Percentiles rank a stretch among this genome's conserved stretches.
Evolutionary conservation across 2,113 vertebrate genomes (phyloP).

Genomic region (Galemys pyrenaicus): DNA sequence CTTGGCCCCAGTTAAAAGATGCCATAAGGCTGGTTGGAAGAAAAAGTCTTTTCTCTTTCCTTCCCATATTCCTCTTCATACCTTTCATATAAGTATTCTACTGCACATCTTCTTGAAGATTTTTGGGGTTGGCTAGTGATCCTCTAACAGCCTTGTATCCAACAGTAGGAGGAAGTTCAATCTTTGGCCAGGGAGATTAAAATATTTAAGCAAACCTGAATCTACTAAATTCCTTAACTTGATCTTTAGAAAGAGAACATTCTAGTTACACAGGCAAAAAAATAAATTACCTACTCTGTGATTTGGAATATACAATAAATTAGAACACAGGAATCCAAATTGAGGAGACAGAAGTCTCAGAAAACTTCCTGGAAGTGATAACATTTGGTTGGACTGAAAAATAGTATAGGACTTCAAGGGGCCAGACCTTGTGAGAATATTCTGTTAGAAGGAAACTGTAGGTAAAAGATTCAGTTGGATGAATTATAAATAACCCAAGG

Average conservation of each 20-base stretch:
- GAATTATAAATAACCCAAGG: background rate
- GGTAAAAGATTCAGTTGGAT: background rate
- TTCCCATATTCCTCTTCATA: background rate
- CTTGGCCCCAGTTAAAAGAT: background rate
- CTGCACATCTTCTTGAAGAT: background rate
- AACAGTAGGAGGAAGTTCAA: background rate
- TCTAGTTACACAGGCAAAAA: background rate
- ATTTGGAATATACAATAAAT: background rate
- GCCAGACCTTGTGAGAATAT: background rate
- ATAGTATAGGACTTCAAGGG: background rate
- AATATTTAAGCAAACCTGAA: background rate
- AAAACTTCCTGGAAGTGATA: background rate
- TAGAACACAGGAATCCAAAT: background rate
- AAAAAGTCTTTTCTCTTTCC: background rate
- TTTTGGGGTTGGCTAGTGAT: background rate
- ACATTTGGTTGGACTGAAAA: background rate
- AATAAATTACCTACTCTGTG: background rate
- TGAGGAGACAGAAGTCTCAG: background rate
- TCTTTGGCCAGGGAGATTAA: constrained; percentile 2
- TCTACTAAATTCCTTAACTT: constrained; percentile 16
- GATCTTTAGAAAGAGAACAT: background rate
- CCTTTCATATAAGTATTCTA: background rate
- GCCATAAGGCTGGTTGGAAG: background rate
- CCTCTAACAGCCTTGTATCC: background rate
- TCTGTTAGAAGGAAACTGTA: background rate